These are phyloP conservation scores for Potamarius usumacintae DNA, from an alignment of 2,113 vertebrate species.

Conservation along the genomic window DNA sequence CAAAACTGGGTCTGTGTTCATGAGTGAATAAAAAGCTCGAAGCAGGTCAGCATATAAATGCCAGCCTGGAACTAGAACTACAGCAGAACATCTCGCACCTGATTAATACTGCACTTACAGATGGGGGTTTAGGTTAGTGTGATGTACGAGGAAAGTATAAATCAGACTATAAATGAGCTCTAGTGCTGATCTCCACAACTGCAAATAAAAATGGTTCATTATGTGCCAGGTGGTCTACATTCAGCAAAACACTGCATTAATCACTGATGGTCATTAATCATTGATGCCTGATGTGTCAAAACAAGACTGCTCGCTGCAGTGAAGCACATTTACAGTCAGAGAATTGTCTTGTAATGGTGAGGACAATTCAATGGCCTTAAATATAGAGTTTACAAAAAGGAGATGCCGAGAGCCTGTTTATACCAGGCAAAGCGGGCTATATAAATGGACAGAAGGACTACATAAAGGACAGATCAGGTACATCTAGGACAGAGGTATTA, in stretches of 20 bases:
- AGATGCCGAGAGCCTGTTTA: neutral
- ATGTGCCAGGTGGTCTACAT: conserved; percentile 25
- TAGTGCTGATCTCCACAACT: neutral
- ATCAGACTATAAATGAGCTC: neutral
- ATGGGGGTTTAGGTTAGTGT: conserved; percentile 18
- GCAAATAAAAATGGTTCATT: conserved; percentile 52
- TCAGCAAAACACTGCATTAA: conserved; percentile 49
- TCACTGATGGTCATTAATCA: conserved; percentile 56
- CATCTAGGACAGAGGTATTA: neutral
- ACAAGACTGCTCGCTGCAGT: conserved; percentile 30
- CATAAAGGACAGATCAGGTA: neutral
- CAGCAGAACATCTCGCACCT: neutral
- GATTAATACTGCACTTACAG: neutral
- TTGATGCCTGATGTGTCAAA: conserved; percentile 50
- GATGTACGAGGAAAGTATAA: neutral
- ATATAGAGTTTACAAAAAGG: neutral
- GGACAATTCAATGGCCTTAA: conserved; percentile 30
- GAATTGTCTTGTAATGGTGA: conserved; percentile 24
- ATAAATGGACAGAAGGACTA: neutral
- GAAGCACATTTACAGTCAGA: conserved; percentile 50
- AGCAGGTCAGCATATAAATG: conserved; percentile 25
- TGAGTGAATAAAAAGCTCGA: conserved; percentile 11
- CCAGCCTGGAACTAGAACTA: neutral
- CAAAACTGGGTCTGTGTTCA: conserved; percentile 15
- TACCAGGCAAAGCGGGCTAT: neutral